Percentiles rank a stretch among this genome's conserved stretches.
These are phyloP conservation scores for Meloidogyne hapla DNA, from an alignment of 1,140 invertebrate genomes.

Conservation along the genomic window DNA sequence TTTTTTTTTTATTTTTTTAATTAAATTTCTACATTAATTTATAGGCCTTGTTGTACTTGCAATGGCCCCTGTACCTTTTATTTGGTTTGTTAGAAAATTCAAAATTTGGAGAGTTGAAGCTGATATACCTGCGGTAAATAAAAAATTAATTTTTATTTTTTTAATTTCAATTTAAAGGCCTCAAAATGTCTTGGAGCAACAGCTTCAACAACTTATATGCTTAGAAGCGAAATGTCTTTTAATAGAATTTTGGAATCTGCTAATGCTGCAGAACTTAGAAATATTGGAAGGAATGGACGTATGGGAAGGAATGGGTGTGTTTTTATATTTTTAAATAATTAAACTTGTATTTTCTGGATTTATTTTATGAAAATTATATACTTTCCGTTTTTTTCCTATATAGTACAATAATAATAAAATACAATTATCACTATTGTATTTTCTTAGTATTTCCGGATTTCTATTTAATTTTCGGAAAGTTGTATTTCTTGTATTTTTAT, in stretches of 20 bases:
- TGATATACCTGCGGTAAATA: constrained; percentile 56
- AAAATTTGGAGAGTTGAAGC: constrained; percentile 58
- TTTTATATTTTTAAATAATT: not conserved
- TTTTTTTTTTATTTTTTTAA: not conserved
- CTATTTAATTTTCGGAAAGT: not conserved
- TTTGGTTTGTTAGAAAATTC: constrained; percentile 61
- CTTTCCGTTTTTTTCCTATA: not conserved
- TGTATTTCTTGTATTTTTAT: not conserved
- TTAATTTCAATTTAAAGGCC: constrained; percentile 41
- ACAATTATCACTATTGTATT: too few relatives aligned
- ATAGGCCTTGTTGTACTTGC: constrained; percentile 38
- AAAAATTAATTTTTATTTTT: not conserved
- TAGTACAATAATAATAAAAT: not conserved
- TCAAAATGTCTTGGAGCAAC: constrained; percentile 60
- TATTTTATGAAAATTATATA: not conserved
- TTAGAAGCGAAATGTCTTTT: constrained; percentile 61
- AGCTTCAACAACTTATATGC: constrained; percentile 59
- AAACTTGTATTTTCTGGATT: not conserved
- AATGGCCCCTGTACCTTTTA: constrained; percentile 57
- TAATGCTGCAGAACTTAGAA: constrained; percentile 52
- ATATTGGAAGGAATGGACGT: constrained; percentile 28
- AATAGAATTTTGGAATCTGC: constrained; percentile 58
- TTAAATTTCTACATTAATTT: not conserved
- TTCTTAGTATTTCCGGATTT: too few relatives aligned
- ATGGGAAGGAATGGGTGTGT: constrained; percentile 11